Base-by-base conservation (phyloP, 53 echinoderm and acorn worm species). In the Holothuria scabra region DNA sequence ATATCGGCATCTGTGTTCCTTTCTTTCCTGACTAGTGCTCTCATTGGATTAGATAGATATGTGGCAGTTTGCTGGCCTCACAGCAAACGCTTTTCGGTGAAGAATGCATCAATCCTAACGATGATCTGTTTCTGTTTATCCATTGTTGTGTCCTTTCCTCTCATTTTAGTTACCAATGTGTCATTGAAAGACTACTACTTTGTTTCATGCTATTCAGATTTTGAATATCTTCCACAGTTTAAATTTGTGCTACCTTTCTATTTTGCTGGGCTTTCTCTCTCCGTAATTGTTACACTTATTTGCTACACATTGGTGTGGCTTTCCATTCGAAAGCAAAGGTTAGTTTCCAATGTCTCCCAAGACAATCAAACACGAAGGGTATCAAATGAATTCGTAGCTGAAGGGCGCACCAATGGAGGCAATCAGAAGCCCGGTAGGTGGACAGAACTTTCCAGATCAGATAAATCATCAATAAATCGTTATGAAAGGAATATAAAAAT, bases 271-370 rank as follows among this genome's bases (percentile, higher is more conserved):
- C 6, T 41, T 41, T 41, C 2, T 41, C n/a, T n/a, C n/a, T n/a
- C n/a, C n/a, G n/a, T 41, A 41, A 2, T 41, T 41, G 41, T 10
- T 41, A 67, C 67, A 1, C 1, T 31, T 2, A 12, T 67, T 19
- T 67, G 67, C 34, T 67, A 67, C 30, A 67, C 67, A 21, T 22
- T 67, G 8, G 67, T 31, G 67, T 67, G 67, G 67, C 9, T 3
- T 13, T 25, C 25, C 32, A 19, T 67, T 16, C 67, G 67, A 67
- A 18, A 18, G 8, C 67, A 67, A 3, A 67, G 14, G 14, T 31
- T 32, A 67, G 32, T 67, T 9, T 20, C 20, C 9, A 29, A 67
- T 4, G 35, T 35, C 6, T 4, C 35, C 6, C 3, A 35, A 35
- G 6, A 35, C 35, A 35, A 4, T 35, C 35, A 3, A 35, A 4